Conservation (phyloP, 2,888 invertebrate genomes). For the Andricus quercusramuli region DNA sequence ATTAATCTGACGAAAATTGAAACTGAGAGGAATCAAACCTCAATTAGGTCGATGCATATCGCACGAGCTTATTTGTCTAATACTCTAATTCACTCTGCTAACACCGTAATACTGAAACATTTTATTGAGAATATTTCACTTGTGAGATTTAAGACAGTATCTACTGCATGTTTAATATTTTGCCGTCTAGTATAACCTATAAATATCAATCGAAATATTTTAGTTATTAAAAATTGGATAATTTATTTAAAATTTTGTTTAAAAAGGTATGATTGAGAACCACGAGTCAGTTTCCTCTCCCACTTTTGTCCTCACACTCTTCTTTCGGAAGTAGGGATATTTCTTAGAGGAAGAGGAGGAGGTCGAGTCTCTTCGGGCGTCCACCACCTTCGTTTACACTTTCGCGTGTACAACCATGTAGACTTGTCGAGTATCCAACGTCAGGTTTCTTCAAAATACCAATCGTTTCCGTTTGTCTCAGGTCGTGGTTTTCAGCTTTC, state of each 20-base stretch:
- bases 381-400: constrained; percentile 70
- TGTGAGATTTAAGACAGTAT: no score
- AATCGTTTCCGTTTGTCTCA: constrained; percentile 67
- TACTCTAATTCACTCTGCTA: no score
- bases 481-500: constrained; percentile 62
- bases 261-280: constrained; percentile 62
- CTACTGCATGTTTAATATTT: background rate
- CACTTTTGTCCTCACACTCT: constrained; percentile 58
- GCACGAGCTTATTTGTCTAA: no score
- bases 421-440: constrained; percentile 47
- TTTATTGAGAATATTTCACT: no score
- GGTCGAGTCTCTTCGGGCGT: constrained; percentile 62
- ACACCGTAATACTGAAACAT: no score
- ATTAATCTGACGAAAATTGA: no score
- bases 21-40: no score
- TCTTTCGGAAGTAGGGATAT: constrained; percentile 49
- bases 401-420: constrained; percentile 60
- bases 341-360: constrained; percentile 49
- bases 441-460: constrained; percentile 58
- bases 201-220: background rate
- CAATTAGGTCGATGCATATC: no score
- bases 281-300: constrained; percentile 60
- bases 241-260: background rate
- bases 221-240: background rate
- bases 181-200: no score